These are phyloP conservation scores for Drosophila suzukii DNA, from an alignment of 1,140 invertebrate species.

Conservation along the genomic window DNA sequence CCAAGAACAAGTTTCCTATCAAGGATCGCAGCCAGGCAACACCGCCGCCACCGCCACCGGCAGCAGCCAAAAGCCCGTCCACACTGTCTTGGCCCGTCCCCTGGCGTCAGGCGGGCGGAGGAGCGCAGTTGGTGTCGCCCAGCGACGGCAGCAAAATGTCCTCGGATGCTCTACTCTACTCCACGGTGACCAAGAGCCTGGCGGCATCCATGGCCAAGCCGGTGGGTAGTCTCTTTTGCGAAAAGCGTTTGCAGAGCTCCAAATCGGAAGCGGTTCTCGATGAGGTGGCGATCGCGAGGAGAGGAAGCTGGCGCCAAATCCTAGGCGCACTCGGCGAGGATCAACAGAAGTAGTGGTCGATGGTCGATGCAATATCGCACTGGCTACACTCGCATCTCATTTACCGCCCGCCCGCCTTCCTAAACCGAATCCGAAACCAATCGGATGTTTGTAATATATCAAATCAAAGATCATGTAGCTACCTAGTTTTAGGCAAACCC, in stretches of 20 bases:
- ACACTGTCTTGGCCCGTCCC: conserved; percentile 2
- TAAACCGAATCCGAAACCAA: conserved; percentile 9
- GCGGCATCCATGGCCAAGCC: conserved; percentile 70
- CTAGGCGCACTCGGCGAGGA: conserved; percentile 11
- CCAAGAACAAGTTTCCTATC: conserved; percentile 84
- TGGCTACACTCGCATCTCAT: conserved; percentile 1
- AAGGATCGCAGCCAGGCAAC: conserved; percentile 67
- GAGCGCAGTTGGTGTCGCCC: neutral
- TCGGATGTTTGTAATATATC: conserved; percentile 39
- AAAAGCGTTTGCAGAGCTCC: conserved; percentile 76
- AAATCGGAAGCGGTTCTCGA: conserved; percentile 74
- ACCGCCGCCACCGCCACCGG: conserved; percentile 3
- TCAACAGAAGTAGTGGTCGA: conserved; percentile 22
- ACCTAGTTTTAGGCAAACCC: conserved; percentile 22
- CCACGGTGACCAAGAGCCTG: conserved; percentile 72
- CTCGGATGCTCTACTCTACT: conserved; percentile 7
- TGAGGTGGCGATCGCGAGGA: conserved; percentile 1
- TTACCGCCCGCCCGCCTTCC: conserved; percentile 18
- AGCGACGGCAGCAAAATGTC: neutral
- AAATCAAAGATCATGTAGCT: conserved; percentile 37
- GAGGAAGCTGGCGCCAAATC: conserved; percentile 1
- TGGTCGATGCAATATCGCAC: conserved; percentile 4
- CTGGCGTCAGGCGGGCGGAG: conserved; percentile 23
- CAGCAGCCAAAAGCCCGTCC: conserved; percentile 7
- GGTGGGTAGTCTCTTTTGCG: conserved; percentile 75